Base-by-base conservation (phyloP, 2,888 invertebrate species). In the Campaea margaritaria region DNA sequence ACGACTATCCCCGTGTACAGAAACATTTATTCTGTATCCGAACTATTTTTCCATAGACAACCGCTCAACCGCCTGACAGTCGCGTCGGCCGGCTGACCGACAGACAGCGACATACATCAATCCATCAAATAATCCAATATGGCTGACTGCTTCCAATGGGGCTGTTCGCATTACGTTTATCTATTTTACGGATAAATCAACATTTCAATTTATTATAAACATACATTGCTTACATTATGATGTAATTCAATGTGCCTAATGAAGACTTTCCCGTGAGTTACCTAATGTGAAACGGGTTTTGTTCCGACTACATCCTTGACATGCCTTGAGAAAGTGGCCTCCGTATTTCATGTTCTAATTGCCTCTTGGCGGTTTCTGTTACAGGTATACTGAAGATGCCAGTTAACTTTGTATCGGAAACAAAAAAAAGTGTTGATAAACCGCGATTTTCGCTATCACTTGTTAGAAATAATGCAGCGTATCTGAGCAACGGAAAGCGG, bases 301-400 rank as follows among this genome's bases (percentile, higher is more conserved):
- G 66, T 67, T 72, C 72, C 64, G 65, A 71, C 64, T 67, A 75
- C 72, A 87, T 84, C 87, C 86, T 89, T 89, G 88, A 88, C 85
- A 85, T 82, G 79, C 78, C 80, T 79, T 77, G 76, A 71, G 85
- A 84, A 86, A 86, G 76, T 77, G 73, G 76, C 74, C 75, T 75
- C 71, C 58, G 69, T 74, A 78, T 74, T 74, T 74, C 65, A 50
- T 28, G 59, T 65, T 68, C 46, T 66, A 65, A 67, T 66, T 58
- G 46, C 65, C 60, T 47, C 59, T 59, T 62, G 56, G 46, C 53
- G 64, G 61, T 46, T 68, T 67, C 52, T 65, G 69, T 89, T 83
- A 12, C 86, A 93, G 93, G 91, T 91, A 81, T 89, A 76, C 93
- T 90, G 91, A 93, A 93, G 91, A 93, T 93, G 93, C 93, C 90